phyloP scores from a whole-genome alignment of 2,113 vertebrate genomes.

The Heterotilapia buettikoferi region DNA sequence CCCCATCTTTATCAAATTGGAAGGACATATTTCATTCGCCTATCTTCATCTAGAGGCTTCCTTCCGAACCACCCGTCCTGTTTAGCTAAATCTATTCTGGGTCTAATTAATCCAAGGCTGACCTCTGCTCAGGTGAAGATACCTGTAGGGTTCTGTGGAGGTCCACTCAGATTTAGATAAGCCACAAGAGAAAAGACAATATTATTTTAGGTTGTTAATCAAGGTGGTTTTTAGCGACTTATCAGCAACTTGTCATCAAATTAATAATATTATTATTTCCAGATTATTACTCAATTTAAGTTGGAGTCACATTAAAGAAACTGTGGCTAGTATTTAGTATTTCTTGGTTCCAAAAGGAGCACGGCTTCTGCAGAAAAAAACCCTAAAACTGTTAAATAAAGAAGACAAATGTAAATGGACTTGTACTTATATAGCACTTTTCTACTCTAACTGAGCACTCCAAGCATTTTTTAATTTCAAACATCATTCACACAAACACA shows the following conservation, averaged over 20 bases:
- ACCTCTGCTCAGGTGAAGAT: not conserved
- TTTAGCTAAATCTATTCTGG: not conserved
- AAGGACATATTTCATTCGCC: conserved; percentile 16
- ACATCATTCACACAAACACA: not conserved
- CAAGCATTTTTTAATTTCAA: not conserved
- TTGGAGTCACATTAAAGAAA: not conserved
- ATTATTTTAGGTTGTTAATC: not conserved
- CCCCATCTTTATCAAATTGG: conserved; percentile 22
- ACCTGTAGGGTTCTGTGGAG: not conserved
- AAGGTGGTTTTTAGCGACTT: not conserved
- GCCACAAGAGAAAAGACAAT: not conserved
- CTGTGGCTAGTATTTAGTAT: not conserved
- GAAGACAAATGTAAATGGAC: not conserved
- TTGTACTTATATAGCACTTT: not conserved
- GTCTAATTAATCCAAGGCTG: conserved; percentile 24
- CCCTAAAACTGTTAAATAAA: not conserved
- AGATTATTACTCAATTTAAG: not conserved
- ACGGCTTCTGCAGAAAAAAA: not conserved
- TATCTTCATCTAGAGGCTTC: conserved; percentile 17
- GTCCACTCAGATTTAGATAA: not conserved
- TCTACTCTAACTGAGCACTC: not conserved
- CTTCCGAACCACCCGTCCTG: not conserved
- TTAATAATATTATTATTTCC: not conserved
- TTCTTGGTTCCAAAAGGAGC: not conserved
- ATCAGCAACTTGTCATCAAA: not conserved